phyloP scores from a whole-genome alignment of 1,140 invertebrate genomes.

The Lordiphosa collinella region DNA sequence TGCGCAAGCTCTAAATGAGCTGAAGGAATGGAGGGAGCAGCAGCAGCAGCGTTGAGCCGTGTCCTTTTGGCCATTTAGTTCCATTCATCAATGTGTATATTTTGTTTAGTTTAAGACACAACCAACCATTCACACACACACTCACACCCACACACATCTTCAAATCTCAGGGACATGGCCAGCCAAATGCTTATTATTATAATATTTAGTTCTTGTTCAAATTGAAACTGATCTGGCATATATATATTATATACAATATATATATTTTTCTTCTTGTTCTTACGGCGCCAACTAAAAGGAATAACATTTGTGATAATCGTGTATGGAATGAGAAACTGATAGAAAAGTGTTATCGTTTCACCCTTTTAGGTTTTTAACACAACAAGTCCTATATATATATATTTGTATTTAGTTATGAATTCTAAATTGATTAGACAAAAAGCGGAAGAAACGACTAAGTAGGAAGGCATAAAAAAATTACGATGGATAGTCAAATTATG shows the following conservation, averaged over 20 bases:
- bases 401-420: slow-evolving; percentile 32
- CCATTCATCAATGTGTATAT: slow-evolving; percentile 52
- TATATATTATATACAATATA: slow-evolving; percentile 3
- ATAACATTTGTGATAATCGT: slow-evolving; percentile 44
- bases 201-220: slow-evolving; percentile 9
- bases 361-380: slow-evolving; percentile 21
- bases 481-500: slow-evolving; percentile 15
- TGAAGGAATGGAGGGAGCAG: neutral
- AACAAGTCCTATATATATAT: slow-evolving; percentile 28
- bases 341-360: neutral
- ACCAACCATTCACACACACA: slow-evolving; percentile 3
- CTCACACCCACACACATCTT: neutral
- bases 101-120: slow-evolving; percentile 60
- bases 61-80: slow-evolving; percentile 22
- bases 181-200: slow-evolving; percentile 6
- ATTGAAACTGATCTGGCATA: neutral
- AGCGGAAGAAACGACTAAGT: slow-evolving; percentile 32
- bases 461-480: slow-evolving; percentile 14
- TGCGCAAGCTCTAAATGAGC: slow-evolving; percentile 62
- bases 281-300: slow-evolving; percentile 44
- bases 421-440: slow-evolving; percentile 10
- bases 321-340: slow-evolving; percentile 14
- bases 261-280: slow-evolving; percentile 23
- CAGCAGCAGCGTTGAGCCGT: slow-evolving; percentile 16
- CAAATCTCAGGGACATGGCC: slow-evolving; percentile 16